Evolutionary conservation across 2,888 invertebrate genomes (phyloP), one percentile per base, ranked within the genome.

Genomic region (Hipparchia semele): DNA sequence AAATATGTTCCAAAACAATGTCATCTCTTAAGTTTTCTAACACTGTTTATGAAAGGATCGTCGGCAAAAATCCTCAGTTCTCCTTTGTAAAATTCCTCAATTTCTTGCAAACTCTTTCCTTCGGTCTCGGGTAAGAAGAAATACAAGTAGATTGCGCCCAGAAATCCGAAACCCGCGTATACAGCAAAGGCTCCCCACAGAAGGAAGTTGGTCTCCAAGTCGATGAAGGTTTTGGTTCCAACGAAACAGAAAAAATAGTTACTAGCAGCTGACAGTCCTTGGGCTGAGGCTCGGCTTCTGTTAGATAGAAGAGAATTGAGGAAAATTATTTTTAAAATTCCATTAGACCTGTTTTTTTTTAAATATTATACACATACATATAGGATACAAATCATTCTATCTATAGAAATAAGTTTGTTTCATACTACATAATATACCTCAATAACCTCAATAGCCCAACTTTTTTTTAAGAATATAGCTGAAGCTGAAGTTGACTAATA

Each of bases 61-160:
- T 93, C 84, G 5, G 94, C 93, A 65, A 94, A 94, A 58, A 83
- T 89, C 78, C 82, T 87, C 2, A 86, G 77, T 75, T 89, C 81
- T 6, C 91, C 91, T 46, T 82, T 84, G 76, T 92, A 95, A 75
- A 87, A 90, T 0, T 85, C 83, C 80, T 95, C 95, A 9, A 95
- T 94, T 78, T 94, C 94, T 82, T 92, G 90, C 10, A 95, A 85
- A 0, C 89, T 84, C 71, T 90, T 92, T 0, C 94, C 94, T 87
- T 95, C 95, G 0, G 95, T 95, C 83, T 95, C 95, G 51, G 95
- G 94, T 75, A 95, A 81, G 73, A 89, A 90, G 80, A 94, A 92
- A 81, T 94, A 95, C 5, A 95, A 84, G 75, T 91, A 94, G 8
- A 94, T 79, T 2, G 94, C 87, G 49, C 95, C 95, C 0, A 90